Percentiles rank a stretch among this genome's conserved stretches.
These are phyloP conservation scores for Scomber scombrus DNA, from an alignment of 2,113 vertebrate genomes.

Conservation along the genomic window DNA sequence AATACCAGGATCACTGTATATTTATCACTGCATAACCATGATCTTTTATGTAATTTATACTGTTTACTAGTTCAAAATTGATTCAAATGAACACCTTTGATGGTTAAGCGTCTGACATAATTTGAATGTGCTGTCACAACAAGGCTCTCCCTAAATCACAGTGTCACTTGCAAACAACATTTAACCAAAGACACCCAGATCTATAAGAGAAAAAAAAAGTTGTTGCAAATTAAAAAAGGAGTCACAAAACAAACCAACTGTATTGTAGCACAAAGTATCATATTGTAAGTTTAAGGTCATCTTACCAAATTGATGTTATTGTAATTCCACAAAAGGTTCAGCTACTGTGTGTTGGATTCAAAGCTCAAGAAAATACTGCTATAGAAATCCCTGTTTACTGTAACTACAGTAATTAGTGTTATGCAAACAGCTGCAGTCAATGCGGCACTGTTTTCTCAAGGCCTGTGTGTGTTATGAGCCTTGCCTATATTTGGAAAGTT, in stretches of 20 bases:
- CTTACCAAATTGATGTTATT: conserved; percentile 55
- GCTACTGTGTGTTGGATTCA: conserved; percentile 25
- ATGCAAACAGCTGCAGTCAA: conserved; percentile 62
- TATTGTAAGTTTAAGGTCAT: conserved; percentile 15
- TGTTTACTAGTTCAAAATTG: too few relatives aligned
- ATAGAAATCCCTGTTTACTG: conserved; percentile 65
- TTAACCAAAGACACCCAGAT: neutral
- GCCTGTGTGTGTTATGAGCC: conserved; percentile 36
- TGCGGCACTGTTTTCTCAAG: conserved; percentile 58
- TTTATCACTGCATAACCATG: too few relatives aligned
- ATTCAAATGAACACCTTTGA: neutral
- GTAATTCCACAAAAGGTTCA: conserved; percentile 52
- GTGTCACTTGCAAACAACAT: neutral
- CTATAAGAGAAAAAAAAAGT: neutral
- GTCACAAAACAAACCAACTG: neutral
- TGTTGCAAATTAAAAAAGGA: neutral
- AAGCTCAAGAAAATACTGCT: conserved; percentile 18
- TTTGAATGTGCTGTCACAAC: neutral
- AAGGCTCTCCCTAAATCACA: neutral
- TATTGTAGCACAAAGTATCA: neutral
- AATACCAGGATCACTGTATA: neutral
- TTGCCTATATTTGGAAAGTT: conserved; percentile 55
- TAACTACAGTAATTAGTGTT: conserved; percentile 67
- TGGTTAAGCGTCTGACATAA: neutral
- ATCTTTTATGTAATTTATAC: neutral